Percentiles rank a stretch among this genome's conserved stretches.
These are phyloP conservation scores for Seriola quinqueradiata DNA, from an alignment of 2,113 vertebrate genomes.

Conservation along the genomic window DNA sequence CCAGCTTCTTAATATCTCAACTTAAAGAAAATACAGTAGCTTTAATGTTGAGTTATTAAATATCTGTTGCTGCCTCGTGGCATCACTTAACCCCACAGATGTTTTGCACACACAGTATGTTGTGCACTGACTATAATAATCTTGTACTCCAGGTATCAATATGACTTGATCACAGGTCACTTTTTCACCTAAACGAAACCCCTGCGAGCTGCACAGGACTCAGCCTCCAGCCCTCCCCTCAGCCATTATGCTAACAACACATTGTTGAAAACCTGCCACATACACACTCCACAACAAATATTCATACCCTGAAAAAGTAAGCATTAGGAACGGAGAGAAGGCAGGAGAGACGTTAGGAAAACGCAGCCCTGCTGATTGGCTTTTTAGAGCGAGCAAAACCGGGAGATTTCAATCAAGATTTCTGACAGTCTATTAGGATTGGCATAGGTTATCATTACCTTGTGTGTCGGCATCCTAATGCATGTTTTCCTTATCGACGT, in stretches of 20 bases:
- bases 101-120: neutral
- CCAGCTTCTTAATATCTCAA: neutral
- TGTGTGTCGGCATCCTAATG: slow-evolving; percentile 80
- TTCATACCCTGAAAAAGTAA: slow-evolving; percentile 21
- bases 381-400: slow-evolving; percentile 69
- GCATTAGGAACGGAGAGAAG: neutral
- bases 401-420: slow-evolving; percentile 87
- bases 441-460: slow-evolving; percentile 85
- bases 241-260: slow-evolving; percentile 25
- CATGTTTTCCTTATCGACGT: slow-evolving; percentile 82
- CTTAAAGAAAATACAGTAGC: too few species aligned
- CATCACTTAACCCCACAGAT: neutral
- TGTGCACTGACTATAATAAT: neutral
- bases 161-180: neutral
- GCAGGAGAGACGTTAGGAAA: slow-evolving; percentile 37
- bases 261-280: slow-evolving; percentile 7
- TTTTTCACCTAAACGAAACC: neutral
- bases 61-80: neutral
- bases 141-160: neutral
- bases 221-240: neutral
- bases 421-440: slow-evolving; percentile 82
- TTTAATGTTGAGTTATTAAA: neutral
- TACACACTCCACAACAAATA: slow-evolving; percentile 48
- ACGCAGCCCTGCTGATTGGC: slow-evolving; percentile 71
- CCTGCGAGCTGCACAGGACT: neutral